These are phyloP conservation scores for Calliopum simillimum DNA, from an alignment of 2,888 invertebrate genomes.

Conservation along the genomic window DNA sequence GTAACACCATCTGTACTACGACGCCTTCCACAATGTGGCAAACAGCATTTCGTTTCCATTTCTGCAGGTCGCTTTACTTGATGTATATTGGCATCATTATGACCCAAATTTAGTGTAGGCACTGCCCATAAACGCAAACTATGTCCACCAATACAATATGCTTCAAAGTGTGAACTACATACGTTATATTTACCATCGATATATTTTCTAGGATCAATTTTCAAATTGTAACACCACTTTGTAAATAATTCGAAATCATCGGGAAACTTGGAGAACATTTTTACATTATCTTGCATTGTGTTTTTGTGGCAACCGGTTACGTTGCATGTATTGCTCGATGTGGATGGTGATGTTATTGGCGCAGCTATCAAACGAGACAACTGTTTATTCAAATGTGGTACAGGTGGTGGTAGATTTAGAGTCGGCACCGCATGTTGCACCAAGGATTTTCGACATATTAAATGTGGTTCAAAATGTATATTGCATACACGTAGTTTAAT, in stretches of 20 bases:
- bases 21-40: conserved; percentile 42
- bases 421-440: conserved; percentile 41
- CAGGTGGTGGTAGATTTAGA: conserved; percentile 30
- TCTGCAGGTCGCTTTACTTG: conserved; percentile 40
- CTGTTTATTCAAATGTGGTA: neutral
- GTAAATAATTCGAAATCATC: conserved; percentile 48
- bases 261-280: conserved; percentile 46
- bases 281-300: conserved; percentile 35
- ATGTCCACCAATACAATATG: conserved; percentile 44
- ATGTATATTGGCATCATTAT: conserved; percentile 31
- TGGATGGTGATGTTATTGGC: conserved; percentile 31
- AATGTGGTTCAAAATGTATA: conserved; percentile 36
- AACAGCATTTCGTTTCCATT: conserved; percentile 48
- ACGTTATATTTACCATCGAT: conserved; percentile 47
- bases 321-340: conserved; percentile 38
- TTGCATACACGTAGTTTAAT: conserved; percentile 40
- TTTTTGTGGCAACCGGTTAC: conserved; percentile 44
- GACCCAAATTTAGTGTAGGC: conserved; percentile 46
- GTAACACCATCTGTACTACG: conserved; percentile 39
- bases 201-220: conserved; percentile 50
- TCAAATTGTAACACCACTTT: conserved; percentile 51
- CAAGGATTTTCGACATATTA: conserved; percentile 3
- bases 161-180: conserved; percentile 48
- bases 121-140: conserved; percentile 47
- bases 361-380: conserved; percentile 27